phyloP scores from a whole-genome alignment of 2,888 invertebrate genomes.

The Eupithecia centaureata region DNA sequence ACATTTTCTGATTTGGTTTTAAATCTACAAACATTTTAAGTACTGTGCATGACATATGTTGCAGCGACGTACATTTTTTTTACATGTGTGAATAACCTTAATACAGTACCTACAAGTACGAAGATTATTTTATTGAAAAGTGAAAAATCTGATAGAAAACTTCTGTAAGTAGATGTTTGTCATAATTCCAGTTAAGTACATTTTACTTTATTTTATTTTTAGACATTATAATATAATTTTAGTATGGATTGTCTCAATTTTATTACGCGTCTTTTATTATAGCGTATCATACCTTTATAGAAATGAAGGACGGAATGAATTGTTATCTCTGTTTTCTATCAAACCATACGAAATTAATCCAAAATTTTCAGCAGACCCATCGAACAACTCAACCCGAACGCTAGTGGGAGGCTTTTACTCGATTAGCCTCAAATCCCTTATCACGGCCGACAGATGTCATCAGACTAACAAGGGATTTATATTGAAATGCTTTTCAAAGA shows the following conservation, averaged over 20 bases:
- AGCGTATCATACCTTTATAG: background rate
- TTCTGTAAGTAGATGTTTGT: too few species aligned
- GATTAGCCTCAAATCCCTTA: slow-evolving; percentile 53
- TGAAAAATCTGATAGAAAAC: too few species aligned
- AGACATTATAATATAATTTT: too few species aligned
- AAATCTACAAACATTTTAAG: background rate
- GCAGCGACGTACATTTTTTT: background rate
- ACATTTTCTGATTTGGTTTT: background rate
- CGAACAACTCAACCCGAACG: background rate
- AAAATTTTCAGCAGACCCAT: background rate
- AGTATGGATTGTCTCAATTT: too few species aligned
- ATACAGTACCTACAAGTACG: too few species aligned
- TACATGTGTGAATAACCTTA: too few species aligned
- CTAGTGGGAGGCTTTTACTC: slow-evolving; percentile 38
- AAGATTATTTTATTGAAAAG: too few species aligned
- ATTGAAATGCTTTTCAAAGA: slow-evolving; percentile 70
- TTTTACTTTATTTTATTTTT: too few species aligned
- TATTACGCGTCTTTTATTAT: background rate
- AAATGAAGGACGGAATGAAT: background rate
- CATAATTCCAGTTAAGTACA: too few species aligned
- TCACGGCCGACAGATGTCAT: slow-evolving; percentile 63
- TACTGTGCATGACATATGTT: background rate
- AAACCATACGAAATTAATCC: background rate
- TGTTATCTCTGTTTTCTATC: background rate
- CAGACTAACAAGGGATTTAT: slow-evolving; percentile 61